Base-by-base conservation (phyloP, 1,140 invertebrate species). In the Ceratina japonica region DNA sequence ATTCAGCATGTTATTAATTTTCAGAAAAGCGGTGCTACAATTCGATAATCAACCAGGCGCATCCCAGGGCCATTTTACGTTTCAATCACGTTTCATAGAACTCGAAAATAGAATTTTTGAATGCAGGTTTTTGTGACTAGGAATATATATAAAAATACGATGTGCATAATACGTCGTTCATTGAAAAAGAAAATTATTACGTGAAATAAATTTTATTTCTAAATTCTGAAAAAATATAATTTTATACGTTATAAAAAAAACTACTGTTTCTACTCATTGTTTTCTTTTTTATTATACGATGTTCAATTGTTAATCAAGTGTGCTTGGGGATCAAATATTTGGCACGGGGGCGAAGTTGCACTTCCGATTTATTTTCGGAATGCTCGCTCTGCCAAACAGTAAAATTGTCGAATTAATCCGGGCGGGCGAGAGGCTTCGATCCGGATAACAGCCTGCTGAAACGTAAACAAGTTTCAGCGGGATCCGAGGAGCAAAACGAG, bases 1-100 rank as follows among this genome's bases (percentile, higher is more conserved):
- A 59, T 44, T 18, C 27, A 31, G 22, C 15, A 54, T 59, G 54
- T 71, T 71, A 3, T 54, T 59, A 71, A 71, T 71, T 71, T 2
- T 71, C 20, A 20, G n/a, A 8, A 71, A 71, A 71, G 24, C 20
- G n/a, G 59, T n/a, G 16, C 7, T 20, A 59, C 54, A 22, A 44
- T 44, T 59, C 56, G 12, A 44, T 20, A 22, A 31, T 58, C n/a
- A 37, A 15, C 68, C 52, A 58, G 31, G 44, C 44, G 69, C 37
- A 54, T 44, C 31, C 69, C 16, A 59, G 37, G n/a, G n/a, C n/a
- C 18, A 70, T 58, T 56, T n/a, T 15, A 24, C 15, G n/a, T 5
- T 71, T 58, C 31, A n/a, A 70, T 58, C 15, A 16, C 12, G 68
- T 15, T 59, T 58, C 20, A 58, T 0, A 44, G 27, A 10, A 5